These are phyloP conservation scores for Diplolepis rosae DNA, from an alignment of 2,888 invertebrate genomes.

Conservation along the genomic window DNA sequence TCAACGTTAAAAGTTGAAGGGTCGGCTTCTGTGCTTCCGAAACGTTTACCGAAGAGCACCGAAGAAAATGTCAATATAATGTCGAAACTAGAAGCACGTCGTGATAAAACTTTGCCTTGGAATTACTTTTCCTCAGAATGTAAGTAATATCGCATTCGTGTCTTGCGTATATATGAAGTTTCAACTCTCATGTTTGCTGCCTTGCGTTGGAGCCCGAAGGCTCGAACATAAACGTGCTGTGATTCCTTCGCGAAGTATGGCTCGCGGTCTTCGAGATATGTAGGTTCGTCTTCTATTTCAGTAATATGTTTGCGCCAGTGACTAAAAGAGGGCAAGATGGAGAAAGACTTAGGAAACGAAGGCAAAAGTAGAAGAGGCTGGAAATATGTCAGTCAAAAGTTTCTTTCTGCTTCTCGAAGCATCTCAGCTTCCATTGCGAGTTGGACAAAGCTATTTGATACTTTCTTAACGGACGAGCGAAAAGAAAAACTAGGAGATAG, in stretches of 20 bases:
- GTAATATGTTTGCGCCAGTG: slow-evolving; percentile 17
- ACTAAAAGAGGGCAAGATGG: slow-evolving; percentile 6
- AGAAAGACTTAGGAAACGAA: slow-evolving; percentile 32
- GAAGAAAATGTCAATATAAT: slow-evolving; percentile 25
- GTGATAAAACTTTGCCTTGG: slow-evolving; percentile 24
- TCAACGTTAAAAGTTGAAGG: slow-evolving; percentile 26
- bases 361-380: slow-evolving; percentile 37
- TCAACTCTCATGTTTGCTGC: slow-evolving; percentile 23
- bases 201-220: background rate
- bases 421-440: slow-evolving; percentile 55
- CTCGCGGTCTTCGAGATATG: slow-evolving; percentile 10
- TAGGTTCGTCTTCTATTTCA: slow-evolving; percentile 28
- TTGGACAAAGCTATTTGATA: slow-evolving; percentile 58
- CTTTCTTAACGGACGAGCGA: slow-evolving; percentile 54
- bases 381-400: slow-evolving; percentile 60
- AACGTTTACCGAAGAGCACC: slow-evolving; percentile 19
- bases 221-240: slow-evolving; percentile 25
- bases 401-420: slow-evolving; percentile 49
- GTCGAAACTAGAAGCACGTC: slow-evolving; percentile 25
- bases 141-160: slow-evolving; percentile 31
- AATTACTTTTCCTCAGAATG: slow-evolving; percentile 28
- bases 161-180: slow-evolving; percentile 25
- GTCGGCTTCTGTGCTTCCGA: background rate
- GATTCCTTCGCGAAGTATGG: slow-evolving; percentile 21
- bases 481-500: too few relatives aligned